Percentiles rank a stretch among this genome's conserved stretches.
Conservation (phyloP, 2,888 invertebrate species). For the Dastarcus helophoroides region DNA sequence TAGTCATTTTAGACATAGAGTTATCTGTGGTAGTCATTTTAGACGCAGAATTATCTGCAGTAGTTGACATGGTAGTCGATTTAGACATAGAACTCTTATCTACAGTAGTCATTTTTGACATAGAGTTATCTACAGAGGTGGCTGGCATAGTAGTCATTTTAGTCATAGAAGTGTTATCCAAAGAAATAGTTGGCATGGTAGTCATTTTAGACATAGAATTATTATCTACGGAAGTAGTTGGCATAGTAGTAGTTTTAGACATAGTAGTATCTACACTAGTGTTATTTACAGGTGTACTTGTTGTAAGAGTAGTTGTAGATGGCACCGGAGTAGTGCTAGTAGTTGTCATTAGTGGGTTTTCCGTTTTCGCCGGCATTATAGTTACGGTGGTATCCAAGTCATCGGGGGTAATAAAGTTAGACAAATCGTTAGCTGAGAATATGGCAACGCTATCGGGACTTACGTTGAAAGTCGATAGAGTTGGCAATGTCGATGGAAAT, state of each 20-base stretch:
- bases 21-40: no score
- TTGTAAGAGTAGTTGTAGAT: slow-evolving; percentile 10
- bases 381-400: slow-evolving; percentile 44
- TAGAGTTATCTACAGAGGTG: no score
- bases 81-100: no score
- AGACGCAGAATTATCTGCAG: no score
- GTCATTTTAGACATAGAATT: slow-evolving; percentile 13
- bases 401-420: slow-evolving; percentile 38
- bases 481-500: slow-evolving; percentile 27
- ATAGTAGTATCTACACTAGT: slow-evolving; percentile 8
- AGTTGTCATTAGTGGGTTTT: slow-evolving; percentile 6
- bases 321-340: slow-evolving; percentile 10
- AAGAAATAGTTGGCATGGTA: neutral
- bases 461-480: slow-evolving; percentile 30
- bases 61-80: no score
- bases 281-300: slow-evolving; percentile 8
- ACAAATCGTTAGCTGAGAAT: slow-evolving; percentile 33
- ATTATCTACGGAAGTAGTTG: slow-evolving; percentile 10
- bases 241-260: slow-evolving; percentile 8
- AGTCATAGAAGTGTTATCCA: no score
- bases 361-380: slow-evolving; percentile 24
- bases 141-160: no score
- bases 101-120: no score
- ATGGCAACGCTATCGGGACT: slow-evolving; percentile 33
- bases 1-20: no score